Conservation (phyloP, 2,888 invertebrate genomes). For the Melangyna quadrimaculata region DNA sequence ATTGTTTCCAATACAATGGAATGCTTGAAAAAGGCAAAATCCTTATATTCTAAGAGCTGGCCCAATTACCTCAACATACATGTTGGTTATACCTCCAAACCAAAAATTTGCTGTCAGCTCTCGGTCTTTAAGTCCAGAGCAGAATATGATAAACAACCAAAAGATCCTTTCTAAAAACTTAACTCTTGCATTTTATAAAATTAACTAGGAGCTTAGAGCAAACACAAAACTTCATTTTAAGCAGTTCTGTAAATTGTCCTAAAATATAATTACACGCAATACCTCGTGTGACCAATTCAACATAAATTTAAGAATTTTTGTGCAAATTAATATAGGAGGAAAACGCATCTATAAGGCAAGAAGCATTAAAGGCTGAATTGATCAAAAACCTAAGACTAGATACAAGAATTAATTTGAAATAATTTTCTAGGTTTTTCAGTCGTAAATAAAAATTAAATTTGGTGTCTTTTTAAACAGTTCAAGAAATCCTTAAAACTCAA, state of each 20-base stretch:
- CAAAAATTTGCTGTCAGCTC: too few relatives aligned
- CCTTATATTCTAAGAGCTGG: too few relatives aligned
- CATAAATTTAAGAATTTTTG: neutral
- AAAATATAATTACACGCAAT: neutral
- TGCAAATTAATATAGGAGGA: neutral
- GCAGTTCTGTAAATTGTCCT: neutral
- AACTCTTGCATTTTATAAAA: neutral
- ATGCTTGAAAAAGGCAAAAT: neutral
- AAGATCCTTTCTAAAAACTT: neutral
- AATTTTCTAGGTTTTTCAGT: neutral
- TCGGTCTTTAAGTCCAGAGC: too few relatives aligned
- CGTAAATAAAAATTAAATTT: neutral
- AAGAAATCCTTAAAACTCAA: neutral
- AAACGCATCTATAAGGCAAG: neutral
- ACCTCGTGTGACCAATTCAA: neutral
- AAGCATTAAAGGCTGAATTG: neutral
- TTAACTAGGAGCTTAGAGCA: neutral
- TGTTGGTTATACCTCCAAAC: too few relatives aligned
- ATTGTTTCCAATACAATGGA: neutral
- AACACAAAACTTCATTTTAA: too few relatives aligned
- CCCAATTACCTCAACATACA: too few relatives aligned
- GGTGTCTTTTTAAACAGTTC: neutral
- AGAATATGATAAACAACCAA: too few relatives aligned
- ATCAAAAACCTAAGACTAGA: slow-evolving; percentile 7
- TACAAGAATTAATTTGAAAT: neutral